A percentile compares a stretch with the other conserved stretches of the same genome.
Evolutionary conservation across 1,140 invertebrate species (phyloP).

Genomic region (Drosophila cardini): DNA sequence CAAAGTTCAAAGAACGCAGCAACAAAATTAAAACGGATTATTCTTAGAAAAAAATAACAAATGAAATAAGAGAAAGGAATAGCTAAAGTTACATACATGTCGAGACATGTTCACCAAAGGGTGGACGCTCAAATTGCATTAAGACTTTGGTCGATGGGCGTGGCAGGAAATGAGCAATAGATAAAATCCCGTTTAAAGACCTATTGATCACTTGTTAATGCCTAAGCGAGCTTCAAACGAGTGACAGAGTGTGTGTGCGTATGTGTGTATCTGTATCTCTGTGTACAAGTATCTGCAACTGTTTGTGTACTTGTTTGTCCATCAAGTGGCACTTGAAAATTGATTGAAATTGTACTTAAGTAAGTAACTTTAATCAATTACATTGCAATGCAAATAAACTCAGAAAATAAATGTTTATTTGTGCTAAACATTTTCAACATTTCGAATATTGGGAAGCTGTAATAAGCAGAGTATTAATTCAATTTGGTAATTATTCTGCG

Average conservation of each 20-base stretch:
- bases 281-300: background rate
- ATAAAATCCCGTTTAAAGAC: constrained; percentile 16
- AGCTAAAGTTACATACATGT: background rate
- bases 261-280: background rate
- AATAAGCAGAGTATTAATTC: too few relatives aligned
- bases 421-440: too few relatives aligned
- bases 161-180: constrained; percentile 14
- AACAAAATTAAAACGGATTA: constrained; percentile 67
- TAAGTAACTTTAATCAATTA: constrained; percentile 33
- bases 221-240: constrained; percentile 2
- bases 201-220: constrained; percentile 54
- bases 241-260: constrained; percentile 3
- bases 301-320: constrained; percentile 9
- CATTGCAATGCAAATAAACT: constrained; percentile 22
- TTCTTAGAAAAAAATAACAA: constrained; percentile 9
- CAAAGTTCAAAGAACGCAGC: constrained; percentile 70
- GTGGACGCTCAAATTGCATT: constrained; percentile 35
- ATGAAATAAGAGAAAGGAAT: background rate
- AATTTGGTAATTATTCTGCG: too few relatives aligned
- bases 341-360: constrained; percentile 40
- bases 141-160: constrained; percentile 1
- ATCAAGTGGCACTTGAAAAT: constrained; percentile 34
- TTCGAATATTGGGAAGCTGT: too few relatives aligned
- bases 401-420: background rate
- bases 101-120: constrained; percentile 2